Evolutionary conservation across 2,888 invertebrate genomes (phyloP), one percentile per base, ranked within the genome.

Genomic region (Bombyx huttoni): DNA sequence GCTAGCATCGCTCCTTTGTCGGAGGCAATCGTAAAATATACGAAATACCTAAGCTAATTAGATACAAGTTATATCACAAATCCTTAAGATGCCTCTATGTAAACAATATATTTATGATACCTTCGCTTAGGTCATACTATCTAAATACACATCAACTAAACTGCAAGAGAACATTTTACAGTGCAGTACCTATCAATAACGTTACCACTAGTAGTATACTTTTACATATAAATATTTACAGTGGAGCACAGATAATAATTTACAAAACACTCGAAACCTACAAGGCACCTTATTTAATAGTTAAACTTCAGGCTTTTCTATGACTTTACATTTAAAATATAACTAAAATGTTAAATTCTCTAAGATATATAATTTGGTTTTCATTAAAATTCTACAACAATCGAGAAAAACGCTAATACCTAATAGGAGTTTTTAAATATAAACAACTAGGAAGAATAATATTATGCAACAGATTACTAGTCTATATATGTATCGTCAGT

Each of bases 311-410:
- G 82, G 87, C 85, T 84, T 84, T 78, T 72, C 81, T 83, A 81
- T 85, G 85, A 86, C 86, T 86, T 84, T 85, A 86, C 79, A 87
- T 74, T 40, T 40, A 40, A 40, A 40, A 40, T 80, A 81, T 81
- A 83, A 82, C 81, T 85, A 84, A 83, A 81, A 76, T 75, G 75
- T 81, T 85, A 82, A 81, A 83, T 84, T 83, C 81, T 86, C 84
- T 87, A 87, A 81, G 82, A 86, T 85, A 86, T 87, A 86, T 84
- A 86, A 85, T 88, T 88, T 88, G 87, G 88, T 86, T 81, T 86
- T 82, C 80, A 82, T 83, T 85, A 85, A 75, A 84, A 81, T 79
- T 78, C 82, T 87, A 88, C 79, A 85, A 84, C 82, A 87, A 83
- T 80, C 75, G 81, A 81, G 78, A 40, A 80, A 74, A 75, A 79